Conservation (phyloP, 2,113 vertebrate species). For the Plestiodon gilberti region DNA sequence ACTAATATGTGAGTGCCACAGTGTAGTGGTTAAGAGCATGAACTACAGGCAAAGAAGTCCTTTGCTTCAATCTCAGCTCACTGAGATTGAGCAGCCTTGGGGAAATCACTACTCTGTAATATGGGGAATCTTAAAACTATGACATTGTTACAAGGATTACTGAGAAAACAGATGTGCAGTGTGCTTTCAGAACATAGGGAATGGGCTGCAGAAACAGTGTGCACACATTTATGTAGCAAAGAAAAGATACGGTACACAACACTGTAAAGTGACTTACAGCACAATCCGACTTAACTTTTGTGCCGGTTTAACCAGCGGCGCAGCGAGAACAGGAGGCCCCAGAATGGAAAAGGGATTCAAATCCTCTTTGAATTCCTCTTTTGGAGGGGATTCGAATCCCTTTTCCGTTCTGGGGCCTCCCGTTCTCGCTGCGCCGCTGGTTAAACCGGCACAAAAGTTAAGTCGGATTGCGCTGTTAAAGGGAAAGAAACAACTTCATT, state of each 20-base stretch:
- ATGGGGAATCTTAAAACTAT: not conserved
- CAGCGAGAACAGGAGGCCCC: no score
- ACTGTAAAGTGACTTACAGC: not conserved
- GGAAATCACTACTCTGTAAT: not conserved
- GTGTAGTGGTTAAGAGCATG: not conserved
- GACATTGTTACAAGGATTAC: not conserved
- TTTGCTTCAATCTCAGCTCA: not conserved
- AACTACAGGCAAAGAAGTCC: not conserved
- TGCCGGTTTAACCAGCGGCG: no score
- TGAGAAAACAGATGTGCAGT: not conserved
- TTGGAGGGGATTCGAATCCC: no score
- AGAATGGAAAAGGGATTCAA: no score
- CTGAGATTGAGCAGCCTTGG: no score
- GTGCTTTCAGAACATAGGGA: not conserved
- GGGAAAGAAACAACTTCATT: not conserved
- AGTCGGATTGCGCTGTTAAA: no score
- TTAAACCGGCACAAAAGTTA: no score
- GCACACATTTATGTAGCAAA: not conserved
- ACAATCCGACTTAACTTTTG: no score
- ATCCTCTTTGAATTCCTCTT: no score
- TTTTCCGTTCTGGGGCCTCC: no score
- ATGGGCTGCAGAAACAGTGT: not conserved
- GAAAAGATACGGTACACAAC: conserved; percentile 2
- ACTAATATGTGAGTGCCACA: not conserved
- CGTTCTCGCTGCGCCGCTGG: no score